Base-by-base conservation (phyloP, 2,888 invertebrate species). In the Anaspis maculata region DNA sequence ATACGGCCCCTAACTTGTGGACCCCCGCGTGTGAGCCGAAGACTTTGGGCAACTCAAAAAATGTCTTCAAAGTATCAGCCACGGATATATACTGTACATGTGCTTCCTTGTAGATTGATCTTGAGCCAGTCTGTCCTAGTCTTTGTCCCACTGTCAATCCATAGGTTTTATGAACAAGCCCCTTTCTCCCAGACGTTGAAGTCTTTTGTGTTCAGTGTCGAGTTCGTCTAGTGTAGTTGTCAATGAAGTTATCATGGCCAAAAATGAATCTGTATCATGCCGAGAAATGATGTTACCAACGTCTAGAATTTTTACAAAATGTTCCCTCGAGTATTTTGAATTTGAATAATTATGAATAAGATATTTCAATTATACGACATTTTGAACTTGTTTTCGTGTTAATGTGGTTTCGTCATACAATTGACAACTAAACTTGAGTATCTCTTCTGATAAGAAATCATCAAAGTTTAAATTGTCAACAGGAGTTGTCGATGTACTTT, bases 1-100 rank as follows among this genome's bases (percentile, higher is more conserved):
- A 39, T 3, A 37, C 32, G n/a, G 43, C 45, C 7, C 41, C 40
- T 10, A 42, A 14, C 29, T 44, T 44, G 12, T 42, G 25, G 9
- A 40, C 28, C 10, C 38, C 37, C 13, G 37, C 21, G 28, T 34
- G 33, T 6, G 39, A 28, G 9, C 38, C 46, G 31, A 36, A 27
- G 7, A 37, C 16, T n/a, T 34, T 15, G 3, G 31, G 27, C 9
- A 26, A 15, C 32, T 36, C 36, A 24, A 37, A 37, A 26, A 36
- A 27, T 3, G 15, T 3, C 26, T 26, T 34, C 13, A 37, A 23
- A n/a, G 12, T 12, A 3, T 27, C 13, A 13, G 15, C 9, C 12
- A 33, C 9, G 9, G 32, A 27, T 9, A 37, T 21, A 34, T 19
- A 37, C 21, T 13, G 33, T 3, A 34, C 12, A 32, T 34, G 19